Conservation (phyloP, 2,888 invertebrate species). For the Ormia ochracea region DNA sequence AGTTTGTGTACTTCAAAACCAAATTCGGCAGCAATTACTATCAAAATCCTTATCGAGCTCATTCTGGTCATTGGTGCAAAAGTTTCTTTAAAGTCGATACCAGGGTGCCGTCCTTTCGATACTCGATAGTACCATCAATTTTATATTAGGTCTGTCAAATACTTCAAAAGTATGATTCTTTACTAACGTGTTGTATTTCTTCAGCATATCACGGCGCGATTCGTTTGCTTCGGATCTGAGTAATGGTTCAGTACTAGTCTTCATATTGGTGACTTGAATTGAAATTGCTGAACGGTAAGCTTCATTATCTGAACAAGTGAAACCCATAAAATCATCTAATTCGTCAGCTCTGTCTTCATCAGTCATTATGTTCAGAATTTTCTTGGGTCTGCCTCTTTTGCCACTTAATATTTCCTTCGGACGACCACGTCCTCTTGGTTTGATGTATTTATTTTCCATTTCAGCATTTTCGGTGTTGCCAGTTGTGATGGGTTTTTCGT, state of each 20-base stretch:
- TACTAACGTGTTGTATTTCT: slow-evolving; percentile 50
- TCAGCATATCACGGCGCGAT: slow-evolving; percentile 46
- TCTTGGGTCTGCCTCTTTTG: slow-evolving; percentile 27
- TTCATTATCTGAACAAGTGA: neutral
- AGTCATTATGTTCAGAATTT: neutral
- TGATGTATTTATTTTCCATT: neutral
- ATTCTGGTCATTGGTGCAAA: slow-evolving; percentile 65
- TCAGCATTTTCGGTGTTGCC: neutral
- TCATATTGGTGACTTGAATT: slow-evolving; percentile 26
- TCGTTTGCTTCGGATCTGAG: slow-evolving; percentile 27
- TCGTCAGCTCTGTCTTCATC: neutral
- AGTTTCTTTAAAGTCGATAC: slow-evolving; percentile 68
- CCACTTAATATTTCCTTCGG: slow-evolving; percentile 12
- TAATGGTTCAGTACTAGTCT: slow-evolving; percentile 32
- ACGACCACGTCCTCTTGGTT: neutral
- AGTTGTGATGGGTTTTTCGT: neutral
- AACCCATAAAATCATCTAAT: neutral
- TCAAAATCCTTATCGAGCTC: slow-evolving; percentile 61
- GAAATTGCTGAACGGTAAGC: slow-evolving; percentile 20
- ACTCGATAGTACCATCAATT: slow-evolving; percentile 62
- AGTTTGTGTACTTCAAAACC: slow-evolving; percentile 59
- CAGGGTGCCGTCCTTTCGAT: slow-evolving; percentile 67
- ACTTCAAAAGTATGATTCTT: slow-evolving; percentile 63
- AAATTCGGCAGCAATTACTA: slow-evolving; percentile 60
- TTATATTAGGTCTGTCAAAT: slow-evolving; percentile 63